These are phyloP conservation scores for Dolichopus griseipennis DNA, from an alignment of 2,888 invertebrate genomes.

Conservation along the genomic window DNA sequence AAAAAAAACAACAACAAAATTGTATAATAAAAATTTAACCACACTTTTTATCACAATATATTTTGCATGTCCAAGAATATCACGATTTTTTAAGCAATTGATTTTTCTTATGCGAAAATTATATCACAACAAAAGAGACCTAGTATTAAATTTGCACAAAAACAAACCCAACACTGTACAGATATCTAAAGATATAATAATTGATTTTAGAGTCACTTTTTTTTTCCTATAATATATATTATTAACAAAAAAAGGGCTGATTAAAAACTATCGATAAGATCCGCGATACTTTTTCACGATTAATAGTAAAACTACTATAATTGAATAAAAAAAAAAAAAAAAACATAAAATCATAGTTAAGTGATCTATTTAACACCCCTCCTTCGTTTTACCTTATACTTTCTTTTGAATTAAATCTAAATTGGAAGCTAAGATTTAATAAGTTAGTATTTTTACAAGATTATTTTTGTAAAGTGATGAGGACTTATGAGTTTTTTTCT, in stretches of 20 bases:
- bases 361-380: too few relatives aligned
- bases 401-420: too few relatives aligned
- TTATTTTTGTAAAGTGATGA: too few relatives aligned
- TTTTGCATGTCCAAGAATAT: slow-evolving; percentile 8
- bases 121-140: background rate
- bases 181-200: background rate
- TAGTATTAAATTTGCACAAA: background rate
- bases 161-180: background rate
- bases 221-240: background rate
- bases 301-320: background rate
- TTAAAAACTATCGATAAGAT: background rate
- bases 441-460: too few relatives aligned
- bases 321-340: background rate
- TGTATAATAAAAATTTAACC: background rate
- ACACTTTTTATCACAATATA: background rate
- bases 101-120: background rate
- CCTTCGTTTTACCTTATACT: too few relatives aligned
- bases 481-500: too few relatives aligned
- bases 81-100: background rate
- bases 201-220: background rate
- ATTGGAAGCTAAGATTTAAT: too few relatives aligned
- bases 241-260: background rate
- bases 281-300: slow-evolving; percentile 6
- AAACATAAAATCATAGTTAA: too few relatives aligned
- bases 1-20: background rate